Evolutionary conservation across 1,140 invertebrate species (phyloP), one percentile per base, ranked within the genome.

Genomic region (Pseudomyrmex concolor): DNA sequence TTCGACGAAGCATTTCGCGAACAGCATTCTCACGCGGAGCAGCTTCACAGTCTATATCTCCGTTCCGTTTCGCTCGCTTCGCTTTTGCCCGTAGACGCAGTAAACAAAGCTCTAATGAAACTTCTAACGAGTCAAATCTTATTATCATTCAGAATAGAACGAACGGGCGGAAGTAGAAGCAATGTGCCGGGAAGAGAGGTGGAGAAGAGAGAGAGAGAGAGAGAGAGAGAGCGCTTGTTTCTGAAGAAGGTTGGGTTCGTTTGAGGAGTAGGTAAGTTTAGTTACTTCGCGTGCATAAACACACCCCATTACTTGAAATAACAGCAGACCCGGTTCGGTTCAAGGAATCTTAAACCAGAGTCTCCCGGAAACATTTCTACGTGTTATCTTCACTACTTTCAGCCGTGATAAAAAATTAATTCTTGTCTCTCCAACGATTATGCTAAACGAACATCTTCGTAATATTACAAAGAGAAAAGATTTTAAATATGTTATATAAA

Each of bases 61-160:
- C 59, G 54, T 34, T 76, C 51, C 48, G 55, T 70, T 60, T 81
- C 60, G 74, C 63, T 13, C 72, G 67, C 25, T 7, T 34, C 34
- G 55, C 57, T 73, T 73, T 60, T 72, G 34, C 17, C 57, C 70
- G 63, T 78, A 57, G 70, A 87, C 55, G 68, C 70, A 71, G 90
- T 90, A 92, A 92, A 92, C 89, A 91, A 91, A 91, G 89, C 87
- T 89, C 89, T 89, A 91, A 92, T 91, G 91, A 92, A 92, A 92
- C 91, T 91, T 92, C 89, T 92, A 92, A 92, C 89, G 89, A 92
- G 89, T 89, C 83, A 87, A 92, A 92, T 91, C 90, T 91, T 92
- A 92, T 92, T 92, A 90, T 91, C 90, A 92, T 91, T 88, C 90
- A 78, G 81, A 88, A 87, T 87, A 73, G 70, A 64, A 81, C 48